phyloP scores from a whole-genome alignment of 2,797 vertebrate species.

The Falco naumanni region DNA sequence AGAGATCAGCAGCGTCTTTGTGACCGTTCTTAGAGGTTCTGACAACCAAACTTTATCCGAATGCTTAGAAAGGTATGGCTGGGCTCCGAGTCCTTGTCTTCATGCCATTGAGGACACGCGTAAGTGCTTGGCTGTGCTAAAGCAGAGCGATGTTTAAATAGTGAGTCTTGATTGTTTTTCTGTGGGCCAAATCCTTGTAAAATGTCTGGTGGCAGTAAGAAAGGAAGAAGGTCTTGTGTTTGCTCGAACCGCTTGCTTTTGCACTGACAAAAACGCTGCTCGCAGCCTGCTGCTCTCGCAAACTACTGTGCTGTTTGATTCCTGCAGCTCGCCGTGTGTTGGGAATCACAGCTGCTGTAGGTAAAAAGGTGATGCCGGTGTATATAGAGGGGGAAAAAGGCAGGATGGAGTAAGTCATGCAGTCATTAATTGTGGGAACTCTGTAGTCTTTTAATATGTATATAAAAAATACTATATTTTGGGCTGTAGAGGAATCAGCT shows the following conservation, averaged over 20 bases:
- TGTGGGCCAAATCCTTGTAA: neutral
- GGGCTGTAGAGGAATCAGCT: neutral
- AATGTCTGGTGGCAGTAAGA: constrained; percentile 21
- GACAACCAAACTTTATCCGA: constrained; percentile 19
- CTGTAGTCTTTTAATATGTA: neutral
- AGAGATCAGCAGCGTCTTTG: neutral
- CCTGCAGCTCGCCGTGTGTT: neutral
- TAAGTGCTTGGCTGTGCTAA: neutral
- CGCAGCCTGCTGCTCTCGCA: constrained; percentile 46
- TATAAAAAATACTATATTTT: neutral
- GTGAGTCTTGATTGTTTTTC: neutral
- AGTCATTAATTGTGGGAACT: neutral
- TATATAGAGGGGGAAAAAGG: neutral
- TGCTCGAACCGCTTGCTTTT: neutral
- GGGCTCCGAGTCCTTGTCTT: neutral
- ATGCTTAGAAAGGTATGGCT: neutral
- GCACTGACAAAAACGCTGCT: neutral
- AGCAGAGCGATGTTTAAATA: neutral
- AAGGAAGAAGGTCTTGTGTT: constrained; percentile 16
- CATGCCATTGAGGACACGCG: neutral
- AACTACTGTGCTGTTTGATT: neutral
- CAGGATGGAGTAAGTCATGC: neutral
- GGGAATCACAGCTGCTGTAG: constrained; percentile 8
- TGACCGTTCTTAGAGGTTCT: constrained; percentile 2
- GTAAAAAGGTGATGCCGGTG: constrained; percentile 32